A percentile compares a stretch with the other conserved stretches of the same genome.
Conservation (phyloP, 1,140 invertebrate species). For the Bombus turneri region DNA sequence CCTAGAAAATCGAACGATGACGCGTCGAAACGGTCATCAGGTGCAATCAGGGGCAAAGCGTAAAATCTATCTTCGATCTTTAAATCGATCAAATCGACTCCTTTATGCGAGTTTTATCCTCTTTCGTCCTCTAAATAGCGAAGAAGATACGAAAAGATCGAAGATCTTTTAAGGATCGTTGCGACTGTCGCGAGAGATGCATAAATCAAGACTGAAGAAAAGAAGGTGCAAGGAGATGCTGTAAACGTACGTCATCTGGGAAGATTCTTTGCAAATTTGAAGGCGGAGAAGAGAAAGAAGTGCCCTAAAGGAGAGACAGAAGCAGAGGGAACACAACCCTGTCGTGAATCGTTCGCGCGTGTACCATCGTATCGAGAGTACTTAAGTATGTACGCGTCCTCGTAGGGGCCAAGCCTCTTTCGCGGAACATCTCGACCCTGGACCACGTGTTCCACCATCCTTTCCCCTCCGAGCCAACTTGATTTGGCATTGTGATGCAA, state of each 20-base stretch:
- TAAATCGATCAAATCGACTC: neutral
- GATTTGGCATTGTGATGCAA: conserved; percentile 75
- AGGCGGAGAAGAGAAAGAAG: neutral
- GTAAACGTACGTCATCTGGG: conserved; percentile 14
- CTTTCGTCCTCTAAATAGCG: neutral
- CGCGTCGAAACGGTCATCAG: neutral
- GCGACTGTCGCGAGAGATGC: neutral
- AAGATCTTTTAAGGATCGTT: conserved; percentile 22
- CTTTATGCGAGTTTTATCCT: neutral
- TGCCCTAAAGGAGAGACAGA: neutral
- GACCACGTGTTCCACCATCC: conserved; percentile 40
- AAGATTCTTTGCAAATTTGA: conserved; percentile 39
- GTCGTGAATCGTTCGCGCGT: conserved; percentile 11
- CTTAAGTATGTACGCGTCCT: conserved; percentile 33
- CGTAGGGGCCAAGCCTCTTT: conserved; percentile 58
- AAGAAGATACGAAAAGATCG: conserved; percentile 22
- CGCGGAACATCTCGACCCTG: conserved; percentile 50
- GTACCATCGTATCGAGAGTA: conserved; percentile 44
- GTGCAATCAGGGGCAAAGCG: neutral
- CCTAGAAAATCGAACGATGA: conserved; percentile 4
- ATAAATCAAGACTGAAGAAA: conserved; percentile 45
- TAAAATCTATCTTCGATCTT: neutral
- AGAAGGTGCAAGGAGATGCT: neutral
- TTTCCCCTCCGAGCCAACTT: conserved; percentile 42
- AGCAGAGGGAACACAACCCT: conserved; percentile 52